Base-by-base conservation (phyloP, 2,888 invertebrate species). In the Drosophila pseudotakahashii region DNA sequence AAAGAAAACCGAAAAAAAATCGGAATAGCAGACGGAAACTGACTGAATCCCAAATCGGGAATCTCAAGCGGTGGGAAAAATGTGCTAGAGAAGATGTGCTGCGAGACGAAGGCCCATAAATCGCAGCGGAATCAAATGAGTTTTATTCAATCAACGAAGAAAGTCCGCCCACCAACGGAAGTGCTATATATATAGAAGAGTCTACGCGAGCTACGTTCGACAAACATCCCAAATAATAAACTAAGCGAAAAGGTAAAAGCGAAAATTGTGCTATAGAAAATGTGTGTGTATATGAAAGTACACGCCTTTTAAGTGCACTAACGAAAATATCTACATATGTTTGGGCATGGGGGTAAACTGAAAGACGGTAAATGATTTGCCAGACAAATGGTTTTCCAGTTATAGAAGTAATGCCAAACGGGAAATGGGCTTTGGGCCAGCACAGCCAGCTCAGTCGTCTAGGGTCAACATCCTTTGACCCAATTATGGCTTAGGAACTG, bases 401-500 rank as follows among this genome's bases (percentile, higher is more conserved):
- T 19, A 37, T n/a, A 37, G 26, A 13, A 36, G 50, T 3, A 19
- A 19, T 7, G 13, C 63, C 9, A 23, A 60, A 14, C 16, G 6
- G 13, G 44, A 19, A n/a, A 53, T 68, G 53, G 30, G 69, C 47
- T 68, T 44, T 57, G 16, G 50, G 63, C 59, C 53, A 53, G 48
- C 48, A 39, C 45, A 68, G 54, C 73, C 32, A 34, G n/a, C n/a
- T n/a, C n/a, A n/a, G 32, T 30, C 30, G 30, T 30, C 57, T 78
- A 79, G 81, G 90, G 89, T 90, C 89, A 90, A 89, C 89, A 90
- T 90, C 89, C 90, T 90, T 90, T 90, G 89, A 89, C 89, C 89
- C 87, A 90, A 89, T 88, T 89, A 78, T 80, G 63, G 52, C 63
- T 39, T 45, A 41, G 57, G 57, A 72, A 72, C 62, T 75, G 72